Conservation (phyloP, 2,888 invertebrate genomes). For the Meghimatium bilineatum region DNA sequence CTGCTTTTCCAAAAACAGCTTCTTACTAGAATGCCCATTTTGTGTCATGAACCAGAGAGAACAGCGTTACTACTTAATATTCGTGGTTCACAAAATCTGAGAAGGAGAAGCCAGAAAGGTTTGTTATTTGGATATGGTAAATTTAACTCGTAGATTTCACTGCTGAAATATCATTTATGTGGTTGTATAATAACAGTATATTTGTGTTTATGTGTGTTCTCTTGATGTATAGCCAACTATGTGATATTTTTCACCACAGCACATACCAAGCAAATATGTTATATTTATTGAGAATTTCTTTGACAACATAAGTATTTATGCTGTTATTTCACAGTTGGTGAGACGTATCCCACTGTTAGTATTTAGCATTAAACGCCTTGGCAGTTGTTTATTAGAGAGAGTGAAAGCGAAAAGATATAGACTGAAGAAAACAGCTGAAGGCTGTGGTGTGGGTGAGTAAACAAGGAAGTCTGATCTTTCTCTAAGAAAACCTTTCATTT, state of each 20-base stretch:
- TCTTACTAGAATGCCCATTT: conserved; percentile 30
- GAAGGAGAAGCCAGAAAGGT: conserved; percentile 32
- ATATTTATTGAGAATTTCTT: not conserved
- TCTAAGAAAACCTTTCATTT: not conserved
- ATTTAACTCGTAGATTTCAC: not conserved
- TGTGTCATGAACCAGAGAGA: conserved; percentile 35
- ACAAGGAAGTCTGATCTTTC: not conserved
- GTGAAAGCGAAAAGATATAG: conserved; percentile 42
- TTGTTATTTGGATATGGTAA: conserved; percentile 17
- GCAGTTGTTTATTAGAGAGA: conserved; percentile 29
- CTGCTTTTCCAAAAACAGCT: conserved; percentile 21
- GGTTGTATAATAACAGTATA: not conserved
- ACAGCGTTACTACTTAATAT: conserved; percentile 36
- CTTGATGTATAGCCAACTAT: not conserved
- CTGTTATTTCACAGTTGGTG: conserved; percentile 30
- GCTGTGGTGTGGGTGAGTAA: conserved; percentile 25
- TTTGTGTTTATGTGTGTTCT: not conserved
- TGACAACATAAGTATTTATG: not conserved
- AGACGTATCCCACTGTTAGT: conserved; percentile 29
- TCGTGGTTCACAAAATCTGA: conserved; percentile 37
- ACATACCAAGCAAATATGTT: not conserved
- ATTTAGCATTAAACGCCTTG: conserved; percentile 32
- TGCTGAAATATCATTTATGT: not conserved
- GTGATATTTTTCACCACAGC: not conserved
- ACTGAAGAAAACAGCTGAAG: conserved; percentile 9